A percentile compares a stretch with the other conserved stretches of the same genome.
Conservation (phyloP, 2,888 invertebrate genomes). For the Hybos culiciformis region DNA sequence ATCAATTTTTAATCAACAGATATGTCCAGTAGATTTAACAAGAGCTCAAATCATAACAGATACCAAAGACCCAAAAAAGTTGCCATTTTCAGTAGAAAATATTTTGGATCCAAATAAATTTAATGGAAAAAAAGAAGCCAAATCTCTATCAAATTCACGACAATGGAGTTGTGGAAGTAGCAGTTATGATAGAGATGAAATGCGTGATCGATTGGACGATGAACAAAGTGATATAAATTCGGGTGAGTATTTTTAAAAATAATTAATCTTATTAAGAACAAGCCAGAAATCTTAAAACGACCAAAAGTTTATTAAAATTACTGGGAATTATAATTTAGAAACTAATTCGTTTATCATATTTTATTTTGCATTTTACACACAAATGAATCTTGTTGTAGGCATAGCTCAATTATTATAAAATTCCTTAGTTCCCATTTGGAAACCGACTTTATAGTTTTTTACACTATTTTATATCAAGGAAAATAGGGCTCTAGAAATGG, state of each 20-base stretch:
- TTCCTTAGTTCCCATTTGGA: no score
- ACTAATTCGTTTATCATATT: no score
- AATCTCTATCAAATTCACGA: slow-evolving; percentile 23
- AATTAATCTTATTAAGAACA: background rate
- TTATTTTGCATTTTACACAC: no score
- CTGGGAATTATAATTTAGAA: no score
- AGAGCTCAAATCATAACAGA: slow-evolving; percentile 31
- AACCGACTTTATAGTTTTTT: no score
- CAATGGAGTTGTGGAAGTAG: slow-evolving; percentile 36
- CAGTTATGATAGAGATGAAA: slow-evolving; percentile 36
- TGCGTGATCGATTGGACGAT: slow-evolving; percentile 31
- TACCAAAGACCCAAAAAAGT: slow-evolving; percentile 33
- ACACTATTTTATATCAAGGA: no score
- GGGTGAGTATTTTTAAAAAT: slow-evolving; percentile 37
- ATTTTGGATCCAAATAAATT: slow-evolving; percentile 84
- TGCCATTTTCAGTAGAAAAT: slow-evolving; percentile 83
- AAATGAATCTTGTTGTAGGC: no score
- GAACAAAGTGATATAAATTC: slow-evolving; percentile 39
- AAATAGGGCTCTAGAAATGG: no score
- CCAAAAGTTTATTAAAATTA: no score
- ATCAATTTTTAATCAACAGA: slow-evolving; percentile 18
- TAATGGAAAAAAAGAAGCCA: slow-evolving; percentile 47
- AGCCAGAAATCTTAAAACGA: background rate
- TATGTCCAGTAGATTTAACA: slow-evolving; percentile 35
- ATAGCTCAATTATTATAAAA: no score